These are phyloP conservation scores for Panzeria rudis DNA, from an alignment of 2,888 invertebrate genomes.

Conservation along the genomic window DNA sequence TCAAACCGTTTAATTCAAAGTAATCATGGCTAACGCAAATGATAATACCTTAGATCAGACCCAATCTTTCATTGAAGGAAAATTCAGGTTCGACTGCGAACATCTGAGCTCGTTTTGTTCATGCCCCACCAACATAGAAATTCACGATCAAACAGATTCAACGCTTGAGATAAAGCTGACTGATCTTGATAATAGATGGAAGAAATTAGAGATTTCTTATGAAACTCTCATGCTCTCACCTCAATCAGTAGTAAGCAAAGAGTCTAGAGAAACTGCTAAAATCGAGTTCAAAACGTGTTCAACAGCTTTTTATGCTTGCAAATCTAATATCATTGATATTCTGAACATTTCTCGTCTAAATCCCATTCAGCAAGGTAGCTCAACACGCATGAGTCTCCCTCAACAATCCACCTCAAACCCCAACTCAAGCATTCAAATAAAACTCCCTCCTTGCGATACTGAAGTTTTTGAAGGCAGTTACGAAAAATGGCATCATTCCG, in stretches of 20 bases:
- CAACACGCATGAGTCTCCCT: not conserved
- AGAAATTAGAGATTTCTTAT: not conserved
- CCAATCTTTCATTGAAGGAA: too few relatives aligned
- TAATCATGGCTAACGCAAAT: too few relatives aligned
- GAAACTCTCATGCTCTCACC: not conserved
- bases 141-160: slow-evolving; percentile 10
- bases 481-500: too few relatives aligned
- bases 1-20: too few relatives aligned
- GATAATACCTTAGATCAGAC: not conserved
- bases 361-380: not conserved
- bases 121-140: not conserved
- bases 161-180: not conserved
- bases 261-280: slow-evolving; percentile 3
- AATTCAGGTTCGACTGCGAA: too few relatives aligned
- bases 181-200: slow-evolving; percentile 22
- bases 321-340: not conserved
- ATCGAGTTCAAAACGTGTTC: not conserved
- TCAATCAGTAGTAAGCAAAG: not conserved
- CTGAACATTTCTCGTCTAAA: not conserved
- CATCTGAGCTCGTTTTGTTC: not conserved
- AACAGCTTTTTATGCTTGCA: not conserved
- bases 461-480: too few relatives aligned
- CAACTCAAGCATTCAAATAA: too few relatives aligned
- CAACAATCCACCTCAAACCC: not conserved
- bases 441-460: not conserved